Base-by-base conservation (phyloP, 2,113 vertebrate species). In the Dipodomys stephensi region DNA sequence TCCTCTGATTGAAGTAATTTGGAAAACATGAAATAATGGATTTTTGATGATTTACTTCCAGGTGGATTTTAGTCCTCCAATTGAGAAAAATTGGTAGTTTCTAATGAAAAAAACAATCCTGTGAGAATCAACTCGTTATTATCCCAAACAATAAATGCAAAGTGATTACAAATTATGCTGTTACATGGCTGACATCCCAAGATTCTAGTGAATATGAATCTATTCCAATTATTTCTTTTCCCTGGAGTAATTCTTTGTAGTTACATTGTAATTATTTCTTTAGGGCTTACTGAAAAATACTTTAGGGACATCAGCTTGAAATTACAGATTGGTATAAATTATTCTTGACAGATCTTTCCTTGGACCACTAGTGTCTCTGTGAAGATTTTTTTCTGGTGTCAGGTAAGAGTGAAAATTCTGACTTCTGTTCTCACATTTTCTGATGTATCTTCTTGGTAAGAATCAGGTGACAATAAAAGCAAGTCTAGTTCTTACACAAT, bases 321-420 rank as follows among this genome's bases (percentile, higher is more conserved):
- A 67, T 76, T 81, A n/a, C 7, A 87, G 69, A 2, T 32, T n/a
- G 23, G 0, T 92, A 94, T 94, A 96, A 96, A 81, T 83, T 18
- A 25, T 20, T 69, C 25, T 39, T 8, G 11, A 5, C 2, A 25
- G 30, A 16, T 76, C 30, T 64, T 65, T 2, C 4, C 1, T 76
- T 53, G 49, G 81, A 62, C 77, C 22, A 35, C 28, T 81, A 30
- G 19, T 89, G 57, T 94, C 86, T 84, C 88, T 82, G 57, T 62
- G 23, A 83, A 25, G 68, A 57, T 13, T 77, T 89, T 82, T 18
- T 71, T 3, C 30, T 74, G 32, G 53, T 10, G 13, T 93, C 91
- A 95, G 92, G 95, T 95, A 95, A 69, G 91, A 84, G 35, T 64
- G 20, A 68, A 74, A 80, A 77, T 67, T 69, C 67, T 83, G n/a